These are phyloP conservation scores for Ceratitis capitata DNA, from an alignment of 1,140 invertebrate species.

Conservation along the genomic window DNA sequence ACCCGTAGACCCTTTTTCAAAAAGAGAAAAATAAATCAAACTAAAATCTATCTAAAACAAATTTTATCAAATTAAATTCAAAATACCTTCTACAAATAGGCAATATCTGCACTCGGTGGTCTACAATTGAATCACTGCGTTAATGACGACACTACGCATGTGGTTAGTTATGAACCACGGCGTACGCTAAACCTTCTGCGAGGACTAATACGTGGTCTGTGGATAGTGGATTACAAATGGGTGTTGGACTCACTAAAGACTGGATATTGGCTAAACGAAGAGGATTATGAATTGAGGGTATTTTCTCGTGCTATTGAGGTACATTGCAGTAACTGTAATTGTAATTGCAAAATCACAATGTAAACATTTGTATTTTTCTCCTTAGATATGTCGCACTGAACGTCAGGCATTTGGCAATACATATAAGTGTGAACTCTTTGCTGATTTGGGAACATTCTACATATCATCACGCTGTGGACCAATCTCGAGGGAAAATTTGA, in stretches of 20 bases:
- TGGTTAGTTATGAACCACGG: constrained; percentile 67
- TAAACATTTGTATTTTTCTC: constrained; percentile 35
- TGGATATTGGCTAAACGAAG: constrained; percentile 68
- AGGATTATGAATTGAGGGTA: constrained; percentile 67
- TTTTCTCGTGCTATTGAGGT: constrained; percentile 69
- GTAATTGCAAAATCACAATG: not conserved
- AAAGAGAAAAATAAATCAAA: not conserved
- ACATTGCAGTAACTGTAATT: constrained; percentile 45
- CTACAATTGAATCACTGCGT: constrained; percentile 67
- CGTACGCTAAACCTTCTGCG: constrained; percentile 70
- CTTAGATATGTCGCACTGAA: constrained; percentile 66
- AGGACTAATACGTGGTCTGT: constrained; percentile 68
- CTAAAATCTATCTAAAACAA: too few relatives aligned
- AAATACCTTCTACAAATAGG: constrained; percentile 49
- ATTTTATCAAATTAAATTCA: not conserved
- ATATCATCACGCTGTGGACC: constrained; percentile 60
- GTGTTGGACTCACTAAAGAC: constrained; percentile 65
- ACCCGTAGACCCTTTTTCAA: not conserved
- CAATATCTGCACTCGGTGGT: constrained; percentile 66
- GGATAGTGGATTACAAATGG: constrained; percentile 69
- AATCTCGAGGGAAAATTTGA: constrained; percentile 63
- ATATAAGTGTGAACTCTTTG: constrained; percentile 67
- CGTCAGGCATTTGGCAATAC: constrained; percentile 67
- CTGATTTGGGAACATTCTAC: constrained; percentile 66
- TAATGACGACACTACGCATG: constrained; percentile 67